These are phyloP conservation scores for Thymelicus sylvestris DNA, from an alignment of 2,888 invertebrate species.

Conservation along the genomic window DNA sequence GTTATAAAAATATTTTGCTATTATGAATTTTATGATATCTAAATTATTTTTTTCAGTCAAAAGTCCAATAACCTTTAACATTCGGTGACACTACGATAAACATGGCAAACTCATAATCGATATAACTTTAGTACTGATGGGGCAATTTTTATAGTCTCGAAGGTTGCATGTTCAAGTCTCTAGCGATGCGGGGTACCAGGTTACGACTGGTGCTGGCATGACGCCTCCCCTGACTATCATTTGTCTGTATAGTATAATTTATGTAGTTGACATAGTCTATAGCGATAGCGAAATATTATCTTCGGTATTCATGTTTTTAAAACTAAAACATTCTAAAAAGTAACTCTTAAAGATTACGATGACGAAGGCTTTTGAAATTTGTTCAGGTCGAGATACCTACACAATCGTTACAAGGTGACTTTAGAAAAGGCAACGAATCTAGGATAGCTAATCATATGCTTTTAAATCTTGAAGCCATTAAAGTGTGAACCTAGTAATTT, in stretches of 20 bases:
- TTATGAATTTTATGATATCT: too few relatives aligned
- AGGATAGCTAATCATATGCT: slow-evolving; percentile 4
- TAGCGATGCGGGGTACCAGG: slow-evolving; percentile 70
- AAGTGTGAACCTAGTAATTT: neutral
- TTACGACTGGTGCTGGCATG: slow-evolving; percentile 71
- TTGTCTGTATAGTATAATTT: slow-evolving; percentile 32
- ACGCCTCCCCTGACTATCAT: slow-evolving; percentile 44
- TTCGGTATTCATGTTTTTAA: neutral
- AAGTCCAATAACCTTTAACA: slow-evolving; percentile 12
- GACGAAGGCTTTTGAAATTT: too few relatives aligned
- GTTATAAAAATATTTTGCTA: too few relatives aligned
- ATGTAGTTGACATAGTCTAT: slow-evolving; percentile 30
- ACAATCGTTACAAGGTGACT: neutral
- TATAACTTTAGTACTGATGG: slow-evolving; percentile 36
- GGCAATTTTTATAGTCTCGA: slow-evolving; percentile 58
- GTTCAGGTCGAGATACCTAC: too few relatives aligned
- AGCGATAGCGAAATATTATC: slow-evolving; percentile 16
- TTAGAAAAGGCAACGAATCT: slow-evolving; percentile 5
- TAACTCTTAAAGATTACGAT: too few relatives aligned
- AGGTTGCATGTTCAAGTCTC: slow-evolving; percentile 74
- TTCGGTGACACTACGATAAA: slow-evolving; percentile 3
- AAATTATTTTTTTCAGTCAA: neutral
- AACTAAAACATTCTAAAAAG: too few relatives aligned
- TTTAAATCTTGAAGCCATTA: neutral
- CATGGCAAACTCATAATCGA: slow-evolving; percentile 22